These are phyloP conservation scores for Plestiodon gilberti DNA, from an alignment of 2,113 vertebrate genomes.

Conservation along the genomic window DNA sequence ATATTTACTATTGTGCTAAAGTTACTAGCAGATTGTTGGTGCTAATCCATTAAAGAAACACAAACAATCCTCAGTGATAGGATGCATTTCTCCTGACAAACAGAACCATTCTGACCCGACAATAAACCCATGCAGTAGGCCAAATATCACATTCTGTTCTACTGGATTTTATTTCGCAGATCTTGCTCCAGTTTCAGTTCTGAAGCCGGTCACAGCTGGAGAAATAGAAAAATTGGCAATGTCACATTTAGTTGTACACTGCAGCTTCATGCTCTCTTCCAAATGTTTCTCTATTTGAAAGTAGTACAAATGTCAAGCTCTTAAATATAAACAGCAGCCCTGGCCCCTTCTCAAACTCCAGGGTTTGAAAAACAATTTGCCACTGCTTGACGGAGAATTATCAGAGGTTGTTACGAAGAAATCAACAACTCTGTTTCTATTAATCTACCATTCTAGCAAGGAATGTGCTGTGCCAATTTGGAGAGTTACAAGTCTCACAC, in stretches of 20 bases:
- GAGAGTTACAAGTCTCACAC: neutral
- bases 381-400: slow-evolving; percentile 29
- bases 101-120: slow-evolving; percentile 3
- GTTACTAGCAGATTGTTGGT: neutral
- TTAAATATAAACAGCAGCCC: slow-evolving; percentile 45
- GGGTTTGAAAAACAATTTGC: slow-evolving; percentile 38
- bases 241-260: slow-evolving; percentile 7
- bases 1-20: neutral
- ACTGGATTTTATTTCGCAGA: slow-evolving; percentile 19
- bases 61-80: neutral
- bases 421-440: slow-evolving; percentile 24
- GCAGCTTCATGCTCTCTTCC: slow-evolving; percentile 13
- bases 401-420: neutral
- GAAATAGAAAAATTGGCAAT: slow-evolving; percentile 32
- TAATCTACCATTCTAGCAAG: neutral
- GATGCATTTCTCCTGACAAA: slow-evolving; percentile 2
- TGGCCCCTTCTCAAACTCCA: slow-evolving; percentile 29
- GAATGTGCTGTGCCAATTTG: neutral
- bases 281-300: slow-evolving; percentile 45
- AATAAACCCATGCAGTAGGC: neutral
- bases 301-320: slow-evolving; percentile 13
- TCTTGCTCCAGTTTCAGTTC: slow-evolving; percentile 26
- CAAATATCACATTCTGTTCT: slow-evolving; percentile 10
- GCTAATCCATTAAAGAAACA: neutral
- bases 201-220: slow-evolving; percentile 23